Base-by-base conservation (phyloP, 2,113 vertebrate species). In the Rhagologus leucostigma region DNA sequence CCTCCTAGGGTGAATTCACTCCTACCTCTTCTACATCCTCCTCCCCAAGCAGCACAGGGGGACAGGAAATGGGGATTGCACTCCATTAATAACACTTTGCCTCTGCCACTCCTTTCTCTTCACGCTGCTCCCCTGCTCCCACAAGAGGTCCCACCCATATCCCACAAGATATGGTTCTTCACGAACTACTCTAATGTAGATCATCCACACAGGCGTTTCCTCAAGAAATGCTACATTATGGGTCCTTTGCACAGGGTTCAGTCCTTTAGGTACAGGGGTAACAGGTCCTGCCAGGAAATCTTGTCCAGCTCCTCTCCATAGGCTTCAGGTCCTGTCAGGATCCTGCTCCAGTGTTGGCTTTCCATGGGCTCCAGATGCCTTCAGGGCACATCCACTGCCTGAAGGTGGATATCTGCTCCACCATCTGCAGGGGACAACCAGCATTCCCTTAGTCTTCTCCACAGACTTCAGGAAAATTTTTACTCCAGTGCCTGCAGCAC, bases 321-420 rank as follows among this genome's bases (percentile, higher is more conserved):
- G 39, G 7, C 10, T 49, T 35, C 33, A 27, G 23, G 11, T 57
- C 75, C 49, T 75, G 26, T 44, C 24, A 73, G 35, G 30, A 78
- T 1, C 13, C 7, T 49, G 14, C 27, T 84, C 19, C 0, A 0
- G 10, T 22, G 11, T 3, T 29, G 69, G n/a, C 29, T 56, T 49
- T 53, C 74, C 15, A 41, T 9, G 14, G 14, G 16, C 11, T 70
- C 29, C 50, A 84, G 44, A 16, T 42, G 75, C 32, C 44, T 64
- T 30, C n/a, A 47, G 37, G 42, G 7, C 13, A 41, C 1, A 14
- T 39, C 47, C 33, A 26, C 4, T n/a, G 32, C 24, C 29, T 73
- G 16, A 29, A 78, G 41, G 14, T 13, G 35, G 11, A 22, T 56
- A 55, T 49, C 49, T 87, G 41, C 32, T 73, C 32, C 27, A 16